These are phyloP conservation scores for Chloropsis hardwickii DNA, from an alignment of 2,113 vertebrate genomes.

Conservation along the genomic window DNA sequence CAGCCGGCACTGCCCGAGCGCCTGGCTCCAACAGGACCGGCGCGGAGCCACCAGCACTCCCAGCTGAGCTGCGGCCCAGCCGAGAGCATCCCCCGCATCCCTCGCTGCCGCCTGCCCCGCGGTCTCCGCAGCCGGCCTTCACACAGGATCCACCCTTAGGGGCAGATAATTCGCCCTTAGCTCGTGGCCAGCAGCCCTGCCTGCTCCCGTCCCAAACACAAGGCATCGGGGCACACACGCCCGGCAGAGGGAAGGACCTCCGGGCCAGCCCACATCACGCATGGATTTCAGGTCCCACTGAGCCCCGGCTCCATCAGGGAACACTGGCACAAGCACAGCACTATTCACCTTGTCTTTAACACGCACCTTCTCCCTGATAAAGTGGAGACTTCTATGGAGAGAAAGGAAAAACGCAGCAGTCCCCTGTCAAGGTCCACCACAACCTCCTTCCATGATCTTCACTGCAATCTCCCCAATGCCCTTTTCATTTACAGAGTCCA, in stretches of 20 bases:
- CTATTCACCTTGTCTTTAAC: background rate
- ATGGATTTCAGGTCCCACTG: background rate
- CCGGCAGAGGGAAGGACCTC: background rate
- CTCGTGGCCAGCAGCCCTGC: background rate
- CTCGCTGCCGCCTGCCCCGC: background rate
- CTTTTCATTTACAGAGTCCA: background rate
- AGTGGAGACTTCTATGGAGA: background rate
- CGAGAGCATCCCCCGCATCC: background rate
- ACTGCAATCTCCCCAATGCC: fast-evolving
- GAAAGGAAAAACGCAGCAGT: background rate
- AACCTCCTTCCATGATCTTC: background rate
- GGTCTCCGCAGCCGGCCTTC: background rate
- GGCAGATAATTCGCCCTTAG: background rate
- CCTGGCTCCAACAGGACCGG: background rate
- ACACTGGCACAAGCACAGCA: background rate
- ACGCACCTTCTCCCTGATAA: background rate
- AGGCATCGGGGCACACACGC: background rate
- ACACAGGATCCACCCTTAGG: background rate
- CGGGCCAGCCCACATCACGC: background rate
- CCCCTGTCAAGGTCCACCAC: background rate
- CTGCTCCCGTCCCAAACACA: background rate
- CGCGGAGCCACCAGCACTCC: background rate
- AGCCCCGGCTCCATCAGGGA: background rate
- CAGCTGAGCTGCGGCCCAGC: background rate
- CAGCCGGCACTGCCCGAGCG: background rate